These are phyloP conservation scores for Magallana ariakensis DNA, from an alignment of 1,140 invertebrate genomes.

Conservation along the genomic window DNA sequence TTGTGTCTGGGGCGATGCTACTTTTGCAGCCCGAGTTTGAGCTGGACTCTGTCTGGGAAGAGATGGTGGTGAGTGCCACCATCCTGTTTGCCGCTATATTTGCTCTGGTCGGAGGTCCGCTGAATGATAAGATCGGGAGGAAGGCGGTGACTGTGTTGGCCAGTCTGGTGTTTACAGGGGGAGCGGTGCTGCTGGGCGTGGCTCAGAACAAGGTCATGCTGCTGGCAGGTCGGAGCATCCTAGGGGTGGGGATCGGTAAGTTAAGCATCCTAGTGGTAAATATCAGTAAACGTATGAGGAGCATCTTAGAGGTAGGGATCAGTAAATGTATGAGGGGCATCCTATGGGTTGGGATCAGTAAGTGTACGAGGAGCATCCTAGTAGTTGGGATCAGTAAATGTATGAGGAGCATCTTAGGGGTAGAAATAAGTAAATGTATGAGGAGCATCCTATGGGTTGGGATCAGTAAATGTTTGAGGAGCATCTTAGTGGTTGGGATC, in stretches of 20 bases:
- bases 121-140: slow-evolving; percentile 81
- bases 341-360: too few species aligned
- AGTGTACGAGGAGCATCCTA: too few species aligned
- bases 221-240: slow-evolving; percentile 81
- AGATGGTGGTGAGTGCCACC: slow-evolving; percentile 80
- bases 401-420: too few species aligned
- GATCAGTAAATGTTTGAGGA: too few species aligned
- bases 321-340: too few species aligned
- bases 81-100: slow-evolving; percentile 80
- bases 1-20: slow-evolving; percentile 83
- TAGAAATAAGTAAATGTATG: too few species aligned
- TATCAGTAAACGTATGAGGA: too few species aligned
- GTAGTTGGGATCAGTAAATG: too few species aligned
- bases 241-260: slow-evolving; percentile 84
- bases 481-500: too few species aligned
- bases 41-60: slow-evolving; percentile 79
- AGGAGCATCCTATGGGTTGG: too few species aligned
- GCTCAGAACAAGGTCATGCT: slow-evolving; percentile 80
- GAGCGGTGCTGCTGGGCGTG: slow-evolving; percentile 81
- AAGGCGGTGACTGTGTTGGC: slow-evolving; percentile 81
- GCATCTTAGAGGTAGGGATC: too few species aligned
- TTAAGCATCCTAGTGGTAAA: too few species aligned
- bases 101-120: slow-evolving; percentile 80
- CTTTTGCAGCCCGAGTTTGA: slow-evolving; percentile 79
- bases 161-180: slow-evolving; percentile 81